A percentile compares a stretch with the other conserved stretches of the same genome.
Conservation (phyloP, 2,113 vertebrate genomes). For the Neopipo cinnamomea region DNA sequence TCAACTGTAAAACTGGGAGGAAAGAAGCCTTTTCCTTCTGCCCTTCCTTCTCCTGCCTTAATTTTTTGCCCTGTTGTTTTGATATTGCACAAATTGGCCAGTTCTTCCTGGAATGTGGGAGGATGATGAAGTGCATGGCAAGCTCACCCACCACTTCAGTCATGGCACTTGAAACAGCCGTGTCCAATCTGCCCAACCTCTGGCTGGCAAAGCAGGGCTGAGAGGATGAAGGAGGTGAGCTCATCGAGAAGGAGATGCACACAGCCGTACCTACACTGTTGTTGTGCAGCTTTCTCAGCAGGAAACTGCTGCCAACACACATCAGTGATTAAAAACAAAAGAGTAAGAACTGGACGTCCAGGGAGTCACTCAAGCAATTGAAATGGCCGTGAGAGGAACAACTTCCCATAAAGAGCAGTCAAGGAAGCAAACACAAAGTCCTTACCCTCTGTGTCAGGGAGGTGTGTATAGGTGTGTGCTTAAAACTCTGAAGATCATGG, state of each 20-base stretch:
- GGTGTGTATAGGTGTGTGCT: background rate
- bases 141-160: background rate
- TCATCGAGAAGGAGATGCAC: background rate
- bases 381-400: background rate
- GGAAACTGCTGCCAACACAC: background rate
- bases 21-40: background rate
- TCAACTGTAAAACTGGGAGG: background rate
- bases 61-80: background rate
- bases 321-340: background rate
- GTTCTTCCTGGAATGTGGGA: background rate
- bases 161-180: fast-evolving
- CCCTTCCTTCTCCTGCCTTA: background rate
- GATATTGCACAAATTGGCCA: background rate
- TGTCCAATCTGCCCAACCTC: background rate
- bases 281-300: background rate
- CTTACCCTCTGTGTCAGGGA: fast-evolving
- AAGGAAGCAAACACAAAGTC: background rate
- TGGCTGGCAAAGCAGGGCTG: background rate
- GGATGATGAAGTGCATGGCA: background rate
- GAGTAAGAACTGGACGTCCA: fast-evolving
- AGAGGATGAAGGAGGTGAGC: background rate
- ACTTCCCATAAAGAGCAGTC: background rate
- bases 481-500: background rate
- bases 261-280: background rate
- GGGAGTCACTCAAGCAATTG: background rate